phyloP scores from a whole-genome alignment of 2,113 vertebrate species.

The Pimephales promelas region DNA sequence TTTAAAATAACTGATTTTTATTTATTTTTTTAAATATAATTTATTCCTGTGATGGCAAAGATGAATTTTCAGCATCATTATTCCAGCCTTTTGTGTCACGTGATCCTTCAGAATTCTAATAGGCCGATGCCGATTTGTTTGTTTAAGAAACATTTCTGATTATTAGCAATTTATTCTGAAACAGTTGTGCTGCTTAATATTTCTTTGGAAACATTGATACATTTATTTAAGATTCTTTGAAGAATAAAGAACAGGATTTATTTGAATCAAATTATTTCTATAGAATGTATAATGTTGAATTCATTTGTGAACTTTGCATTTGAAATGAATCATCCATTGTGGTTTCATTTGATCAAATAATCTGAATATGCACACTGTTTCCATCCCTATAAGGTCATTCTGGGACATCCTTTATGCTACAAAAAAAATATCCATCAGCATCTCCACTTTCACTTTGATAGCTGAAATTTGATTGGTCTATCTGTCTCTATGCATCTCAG shows the following conservation, averaged over 20 bases:
- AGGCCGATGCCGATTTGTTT: not conserved
- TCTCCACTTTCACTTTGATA: conserved; percentile 16
- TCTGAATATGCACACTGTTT: not conserved
- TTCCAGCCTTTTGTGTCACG: not conserved
- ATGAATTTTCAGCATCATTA: not conserved
- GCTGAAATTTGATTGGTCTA: conserved; percentile 38
- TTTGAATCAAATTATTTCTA: not conserved
- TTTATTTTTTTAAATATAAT: not conserved
- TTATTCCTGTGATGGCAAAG: not conserved
- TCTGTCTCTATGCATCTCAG: conserved; percentile 25
- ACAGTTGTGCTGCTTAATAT: not conserved
- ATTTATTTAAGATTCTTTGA: not conserved
- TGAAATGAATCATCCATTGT: not conserved
- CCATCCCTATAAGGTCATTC: not conserved
- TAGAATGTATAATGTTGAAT: not conserved
- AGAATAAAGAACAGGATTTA: not conserved
- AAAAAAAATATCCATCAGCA: not conserved
- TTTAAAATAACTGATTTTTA: not conserved
- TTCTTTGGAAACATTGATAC: not conserved
- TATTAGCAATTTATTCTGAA: not conserved
- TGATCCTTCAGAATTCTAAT: not conserved
- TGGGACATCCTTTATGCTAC: not conserved
- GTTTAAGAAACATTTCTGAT: not conserved
- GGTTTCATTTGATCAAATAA: not conserved
- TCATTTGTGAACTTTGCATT: not conserved